Conservation (phyloP, 2,797 vertebrate species). For the Eulemur mongoz region DNA sequence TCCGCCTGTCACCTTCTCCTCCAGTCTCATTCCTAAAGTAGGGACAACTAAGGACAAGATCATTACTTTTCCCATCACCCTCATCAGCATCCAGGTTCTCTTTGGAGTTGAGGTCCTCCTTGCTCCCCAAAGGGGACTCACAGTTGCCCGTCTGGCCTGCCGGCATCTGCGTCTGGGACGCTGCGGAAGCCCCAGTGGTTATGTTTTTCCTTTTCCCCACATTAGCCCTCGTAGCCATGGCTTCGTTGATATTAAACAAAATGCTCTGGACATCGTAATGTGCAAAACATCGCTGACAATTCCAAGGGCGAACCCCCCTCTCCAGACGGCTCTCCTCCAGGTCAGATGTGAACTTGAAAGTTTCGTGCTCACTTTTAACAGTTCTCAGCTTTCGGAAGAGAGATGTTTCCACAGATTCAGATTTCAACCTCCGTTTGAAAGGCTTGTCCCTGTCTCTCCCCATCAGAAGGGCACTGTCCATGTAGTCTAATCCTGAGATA, state of each 20-base stretch:
- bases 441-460: conserved; percentile 92
- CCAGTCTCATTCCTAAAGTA: conserved; percentile 98
- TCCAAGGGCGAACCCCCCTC: conserved; percentile 88
- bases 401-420: conserved; percentile 93
- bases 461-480: conserved; percentile 90
- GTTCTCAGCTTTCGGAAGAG: conserved; percentile 94
- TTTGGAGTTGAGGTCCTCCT: conserved; percentile 96
- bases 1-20: conserved; percentile 94
- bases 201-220: conserved; percentile 95
- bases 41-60: conserved; percentile 92
- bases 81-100: conserved; percentile 95
- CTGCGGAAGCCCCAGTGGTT: conserved; percentile 96
- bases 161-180: conserved; percentile 88
- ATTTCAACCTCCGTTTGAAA: conserved; percentile 93
- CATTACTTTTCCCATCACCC: conserved; percentile 96
- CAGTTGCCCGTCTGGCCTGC: conserved; percentile 85
- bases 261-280: conserved; percentile 99
- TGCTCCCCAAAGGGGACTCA: conserved; percentile 94
- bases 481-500: conserved; percentile 93
- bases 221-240: conserved; percentile 91
- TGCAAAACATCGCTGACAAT: conserved; percentile 96
- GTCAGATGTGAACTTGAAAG: conserved; percentile 90
- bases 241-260: conserved; percentile 97
- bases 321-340: conserved; percentile 88
- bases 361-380: conserved; percentile 94